Percentiles rank a stretch among this genome's conserved stretches.
Conservation (phyloP, 2,113 vertebrate genomes). For the Microcebus murinus region DNA sequence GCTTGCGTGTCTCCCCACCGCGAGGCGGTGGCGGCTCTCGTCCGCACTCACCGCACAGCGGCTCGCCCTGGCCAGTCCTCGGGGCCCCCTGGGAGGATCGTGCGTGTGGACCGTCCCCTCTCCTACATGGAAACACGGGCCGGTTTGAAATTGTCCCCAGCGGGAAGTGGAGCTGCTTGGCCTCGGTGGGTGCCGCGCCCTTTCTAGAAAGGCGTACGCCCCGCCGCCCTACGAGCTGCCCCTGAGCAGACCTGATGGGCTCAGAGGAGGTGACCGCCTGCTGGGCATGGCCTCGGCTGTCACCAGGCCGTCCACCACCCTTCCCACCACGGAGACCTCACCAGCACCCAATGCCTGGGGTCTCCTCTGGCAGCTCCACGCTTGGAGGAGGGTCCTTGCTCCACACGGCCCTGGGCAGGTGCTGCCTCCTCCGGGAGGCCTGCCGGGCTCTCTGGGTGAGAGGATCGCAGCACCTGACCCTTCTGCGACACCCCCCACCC, state of each 20-base stretch:
- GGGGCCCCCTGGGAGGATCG: rapidly evolving
- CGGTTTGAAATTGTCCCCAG: no score
- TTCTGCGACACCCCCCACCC: not conserved
- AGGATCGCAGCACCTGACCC: no score
- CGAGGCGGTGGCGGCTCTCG: slow-evolving; percentile 75
- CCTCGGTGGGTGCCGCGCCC: no score
- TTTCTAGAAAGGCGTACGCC: not conserved
- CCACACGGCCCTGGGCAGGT: not conserved
- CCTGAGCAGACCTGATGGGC: not conserved
- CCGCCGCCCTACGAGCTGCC: not conserved
- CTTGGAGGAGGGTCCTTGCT: not conserved
- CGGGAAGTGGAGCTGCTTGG: not conserved
- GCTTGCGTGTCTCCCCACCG: no score
- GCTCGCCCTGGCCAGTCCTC: not conserved
- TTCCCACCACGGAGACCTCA: not conserved
- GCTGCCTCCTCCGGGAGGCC: not conserved
- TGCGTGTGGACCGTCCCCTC: rapidly evolving
- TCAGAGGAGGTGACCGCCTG: not conserved
- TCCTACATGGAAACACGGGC: rapidly evolving
- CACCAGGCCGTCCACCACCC: not conserved
- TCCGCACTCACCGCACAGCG: rapidly evolving
- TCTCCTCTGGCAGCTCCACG: no score
- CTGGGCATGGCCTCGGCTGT: no score
- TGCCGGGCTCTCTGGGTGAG: not conserved
- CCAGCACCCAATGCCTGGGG: no score